These are phyloP conservation scores for Mormyrus iriodes DNA, from an alignment of 2,113 vertebrate genomes.

Conservation along the genomic window DNA sequence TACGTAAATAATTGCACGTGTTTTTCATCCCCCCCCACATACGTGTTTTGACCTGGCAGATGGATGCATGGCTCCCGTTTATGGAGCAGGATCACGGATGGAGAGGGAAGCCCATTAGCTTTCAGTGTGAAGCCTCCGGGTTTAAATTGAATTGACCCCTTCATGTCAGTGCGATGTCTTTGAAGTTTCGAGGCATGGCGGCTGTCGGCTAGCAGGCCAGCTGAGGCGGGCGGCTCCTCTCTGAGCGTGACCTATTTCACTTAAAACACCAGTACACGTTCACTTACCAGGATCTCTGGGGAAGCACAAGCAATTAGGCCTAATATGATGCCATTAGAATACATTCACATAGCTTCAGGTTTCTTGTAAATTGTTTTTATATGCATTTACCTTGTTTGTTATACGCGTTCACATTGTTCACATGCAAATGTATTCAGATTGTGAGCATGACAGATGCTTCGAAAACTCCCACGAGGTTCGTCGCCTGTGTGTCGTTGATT, in stretches of 20 bases:
- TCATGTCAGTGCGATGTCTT: neutral
- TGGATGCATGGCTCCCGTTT: neutral
- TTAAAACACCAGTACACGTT: neutral
- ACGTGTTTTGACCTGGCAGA: neutral
- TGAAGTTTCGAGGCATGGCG: neutral
- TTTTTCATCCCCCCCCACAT: neutral
- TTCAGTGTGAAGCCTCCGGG: neutral
- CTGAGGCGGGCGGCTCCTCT: neutral
- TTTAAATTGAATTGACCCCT: slow-evolving; percentile 19
- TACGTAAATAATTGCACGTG: neutral
- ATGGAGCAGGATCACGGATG: neutral
- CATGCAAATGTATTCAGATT: neutral
- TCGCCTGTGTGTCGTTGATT: neutral
- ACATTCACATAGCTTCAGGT: neutral
- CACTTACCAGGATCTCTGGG: neutral
- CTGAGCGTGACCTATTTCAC: neutral
- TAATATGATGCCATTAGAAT: neutral
- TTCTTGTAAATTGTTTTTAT: neutral
- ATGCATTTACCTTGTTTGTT: neutral
- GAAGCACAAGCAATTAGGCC: too few relatives aligned
- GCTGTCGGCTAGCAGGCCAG: neutral
- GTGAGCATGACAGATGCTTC: neutral
- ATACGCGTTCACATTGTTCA: neutral
- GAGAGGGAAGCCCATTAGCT: neutral
- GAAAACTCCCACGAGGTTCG: neutral